A percentile compares a stretch with the other conserved stretches of the same genome.
Conservation (phyloP, 1,140 invertebrate genomes). For the Drosophila grimshawi region DNA sequence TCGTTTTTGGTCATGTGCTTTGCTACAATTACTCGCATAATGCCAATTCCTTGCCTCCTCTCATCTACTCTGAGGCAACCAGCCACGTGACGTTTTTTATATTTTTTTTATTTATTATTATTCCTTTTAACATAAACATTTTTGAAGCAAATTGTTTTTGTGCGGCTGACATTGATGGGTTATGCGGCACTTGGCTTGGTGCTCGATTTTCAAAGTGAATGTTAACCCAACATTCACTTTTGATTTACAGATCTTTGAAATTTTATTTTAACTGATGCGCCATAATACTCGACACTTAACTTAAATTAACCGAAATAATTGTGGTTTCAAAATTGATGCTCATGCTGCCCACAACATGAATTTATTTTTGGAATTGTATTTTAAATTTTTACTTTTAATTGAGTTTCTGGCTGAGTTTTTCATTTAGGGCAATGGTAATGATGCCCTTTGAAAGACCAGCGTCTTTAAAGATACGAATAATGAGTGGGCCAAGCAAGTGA, state of each 20-base stretch:
- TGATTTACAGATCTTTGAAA: constrained; percentile 46
- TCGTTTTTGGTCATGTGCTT: constrained; percentile 63
- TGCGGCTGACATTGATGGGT: constrained; percentile 56
- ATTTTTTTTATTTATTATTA: background rate
- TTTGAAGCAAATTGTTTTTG: constrained; percentile 51
- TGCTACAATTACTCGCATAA: constrained; percentile 64
- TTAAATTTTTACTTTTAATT: constrained; percentile 40
- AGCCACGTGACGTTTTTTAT: constrained; percentile 30
- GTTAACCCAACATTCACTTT: constrained; percentile 72
- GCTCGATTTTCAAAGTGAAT: constrained; percentile 74
- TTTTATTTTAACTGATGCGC: constrained; percentile 54
- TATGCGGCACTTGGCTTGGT: constrained; percentile 43
- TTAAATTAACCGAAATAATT: constrained; percentile 65
- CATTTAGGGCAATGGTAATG: constrained; percentile 33
- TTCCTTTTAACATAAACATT: constrained; percentile 28
- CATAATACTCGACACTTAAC: constrained; percentile 65
- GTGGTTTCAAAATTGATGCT: constrained; percentile 57
- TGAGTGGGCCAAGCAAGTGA: background rate
- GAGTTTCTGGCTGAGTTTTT: constrained; percentile 51
- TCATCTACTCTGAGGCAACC: constrained; percentile 8
- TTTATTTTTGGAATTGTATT: constrained; percentile 36
- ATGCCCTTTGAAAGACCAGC: constrained; percentile 6
- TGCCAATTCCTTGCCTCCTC: constrained; percentile 13
- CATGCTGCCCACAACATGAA: constrained; percentile 43
- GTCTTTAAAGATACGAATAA: constrained; percentile 7